Conservation (phyloP, 2,113 vertebrate species). For the Chionis minor region DNA sequence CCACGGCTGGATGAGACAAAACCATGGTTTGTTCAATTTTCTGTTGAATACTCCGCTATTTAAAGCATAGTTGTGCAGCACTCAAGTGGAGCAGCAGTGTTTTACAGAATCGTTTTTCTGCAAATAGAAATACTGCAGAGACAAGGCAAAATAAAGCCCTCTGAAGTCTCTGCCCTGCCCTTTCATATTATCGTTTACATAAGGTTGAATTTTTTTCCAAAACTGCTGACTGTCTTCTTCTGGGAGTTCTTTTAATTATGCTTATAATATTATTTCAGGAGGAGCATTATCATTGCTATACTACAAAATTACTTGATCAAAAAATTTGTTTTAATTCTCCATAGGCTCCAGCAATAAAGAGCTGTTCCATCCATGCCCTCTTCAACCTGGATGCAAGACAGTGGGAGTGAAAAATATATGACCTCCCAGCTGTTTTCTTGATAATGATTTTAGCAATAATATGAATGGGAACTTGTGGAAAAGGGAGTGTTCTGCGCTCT, state of each 20-base stretch:
- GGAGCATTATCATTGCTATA: not conserved
- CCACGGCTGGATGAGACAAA: not conserved
- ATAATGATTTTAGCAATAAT: not conserved
- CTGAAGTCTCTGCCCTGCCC: not conserved
- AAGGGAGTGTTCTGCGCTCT: not conserved
- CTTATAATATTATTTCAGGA: not conserved
- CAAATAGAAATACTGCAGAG: not conserved
- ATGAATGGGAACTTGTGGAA: not conserved
- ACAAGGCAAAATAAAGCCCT: not conserved
- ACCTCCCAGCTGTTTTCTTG: not conserved
- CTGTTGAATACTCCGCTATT: not conserved
- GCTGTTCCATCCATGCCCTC: not conserved
- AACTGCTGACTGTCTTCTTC: constrained; percentile 4
- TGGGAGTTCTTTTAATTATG: constrained; percentile 47
- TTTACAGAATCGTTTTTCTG: not conserved
- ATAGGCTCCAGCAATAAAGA: not conserved
- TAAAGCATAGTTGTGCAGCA: not conserved
- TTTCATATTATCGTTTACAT: not conserved
- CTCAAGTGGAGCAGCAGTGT: not conserved
- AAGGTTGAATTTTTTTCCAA: not conserved
- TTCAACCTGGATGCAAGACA: not conserved
- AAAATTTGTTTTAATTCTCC: not conserved
- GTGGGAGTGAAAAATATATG: not conserved
- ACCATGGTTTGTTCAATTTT: not conserved
- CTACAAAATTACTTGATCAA: not conserved